Percentiles rank a stretch among this genome's conserved stretches.
phyloP scores from a whole-genome alignment of 2,113 vertebrate species.

The Stegostoma tigrinum region DNA sequence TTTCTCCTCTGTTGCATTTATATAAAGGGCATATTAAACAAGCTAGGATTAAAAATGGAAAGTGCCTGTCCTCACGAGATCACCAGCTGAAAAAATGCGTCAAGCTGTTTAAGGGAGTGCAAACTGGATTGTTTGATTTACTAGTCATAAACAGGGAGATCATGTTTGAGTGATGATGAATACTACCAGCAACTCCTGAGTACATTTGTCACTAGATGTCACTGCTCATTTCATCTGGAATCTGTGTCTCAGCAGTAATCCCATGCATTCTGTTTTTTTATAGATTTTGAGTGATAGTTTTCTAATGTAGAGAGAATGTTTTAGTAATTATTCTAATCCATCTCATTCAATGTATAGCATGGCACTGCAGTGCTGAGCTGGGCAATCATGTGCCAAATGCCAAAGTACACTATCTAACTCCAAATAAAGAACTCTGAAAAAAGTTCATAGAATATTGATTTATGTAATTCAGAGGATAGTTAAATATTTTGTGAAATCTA shows the following conservation, averaged over 20 bases:
- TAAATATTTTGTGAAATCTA: not conserved
- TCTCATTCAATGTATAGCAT: not conserved
- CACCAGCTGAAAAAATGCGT: not conserved
- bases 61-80: constrained; percentile 1
- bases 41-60: not conserved
- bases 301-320: not conserved
- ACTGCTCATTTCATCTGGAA: not conserved
- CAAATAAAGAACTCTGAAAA: not conserved
- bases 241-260: not conserved
- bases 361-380: not conserved
- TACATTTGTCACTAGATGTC: not conserved
- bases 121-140: not conserved
- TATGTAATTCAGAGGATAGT: not conserved
- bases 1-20: not conserved
- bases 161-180: not conserved
- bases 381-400: not conserved
- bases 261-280: not conserved
- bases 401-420: not conserved
- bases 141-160: not conserved
- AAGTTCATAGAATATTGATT: not conserved
- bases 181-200: not conserved
- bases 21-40: not conserved
- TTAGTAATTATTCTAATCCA: not conserved
- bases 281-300: not conserved
- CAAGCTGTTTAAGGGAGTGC: not conserved